These are phyloP conservation scores for Rhinichthys osculus DNA, from an alignment of 2,797 vertebrate species.

Conservation along the genomic window DNA sequence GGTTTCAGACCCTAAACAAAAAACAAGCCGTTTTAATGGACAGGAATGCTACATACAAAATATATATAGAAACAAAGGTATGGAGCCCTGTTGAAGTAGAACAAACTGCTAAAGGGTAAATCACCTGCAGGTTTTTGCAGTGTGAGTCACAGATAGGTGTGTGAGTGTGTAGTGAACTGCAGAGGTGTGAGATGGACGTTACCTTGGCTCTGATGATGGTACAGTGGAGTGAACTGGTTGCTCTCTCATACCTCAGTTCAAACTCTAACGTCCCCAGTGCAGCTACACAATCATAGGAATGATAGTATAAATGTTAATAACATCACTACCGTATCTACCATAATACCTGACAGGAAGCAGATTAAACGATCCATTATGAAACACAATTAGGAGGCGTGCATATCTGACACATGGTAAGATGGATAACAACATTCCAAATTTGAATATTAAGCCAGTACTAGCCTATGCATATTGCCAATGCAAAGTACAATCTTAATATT, in stretches of 20 bases:
- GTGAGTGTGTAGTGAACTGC: constrained; percentile 19
- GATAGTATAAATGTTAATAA: constrained; percentile 60
- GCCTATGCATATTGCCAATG: neutral
- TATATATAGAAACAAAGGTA: neutral
- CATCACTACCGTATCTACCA: constrained; percentile 24
- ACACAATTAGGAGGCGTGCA: constrained; percentile 5
- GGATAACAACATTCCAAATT: constrained; percentile 24
- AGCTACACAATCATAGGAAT: constrained; percentile 69
- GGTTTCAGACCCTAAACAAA: constrained; percentile 79
- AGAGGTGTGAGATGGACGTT: constrained; percentile 17
- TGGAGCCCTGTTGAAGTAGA: neutral
- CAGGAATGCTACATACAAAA: neutral
- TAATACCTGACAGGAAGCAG: constrained; percentile 9
- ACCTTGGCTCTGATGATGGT: constrained; percentile 85
- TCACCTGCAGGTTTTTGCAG: constrained; percentile 9
- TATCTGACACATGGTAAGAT: constrained; percentile 7
- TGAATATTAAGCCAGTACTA: neutral
- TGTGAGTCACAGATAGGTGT: constrained; percentile 14
- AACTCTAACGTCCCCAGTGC: constrained; percentile 86
- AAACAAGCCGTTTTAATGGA: constrained; percentile 2
- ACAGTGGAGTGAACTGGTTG: constrained; percentile 81
- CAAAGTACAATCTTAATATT: neutral
- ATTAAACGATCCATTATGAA: neutral
- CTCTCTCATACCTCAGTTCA: constrained; percentile 81
- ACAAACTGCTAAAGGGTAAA: constrained; percentile 25